Evolutionary conservation across 2,113 vertebrate species (phyloP).

Genomic region (Ameiurus melas): DNA sequence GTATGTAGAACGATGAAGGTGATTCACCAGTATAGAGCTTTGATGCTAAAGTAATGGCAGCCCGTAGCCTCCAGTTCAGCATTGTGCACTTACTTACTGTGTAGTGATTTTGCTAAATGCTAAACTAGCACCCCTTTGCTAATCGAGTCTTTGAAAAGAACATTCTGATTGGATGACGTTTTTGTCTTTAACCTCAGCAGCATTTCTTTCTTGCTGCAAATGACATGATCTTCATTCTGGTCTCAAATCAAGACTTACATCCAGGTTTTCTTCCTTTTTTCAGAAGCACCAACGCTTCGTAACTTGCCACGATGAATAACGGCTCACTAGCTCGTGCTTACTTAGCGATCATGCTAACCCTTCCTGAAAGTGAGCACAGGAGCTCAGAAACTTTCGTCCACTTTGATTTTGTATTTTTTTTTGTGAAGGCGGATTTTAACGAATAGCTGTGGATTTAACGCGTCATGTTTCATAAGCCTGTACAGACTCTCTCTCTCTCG

Average conservation of each 20-base stretch:
- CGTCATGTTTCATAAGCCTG: constrained; percentile 17
- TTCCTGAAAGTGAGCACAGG: constrained; percentile 23
- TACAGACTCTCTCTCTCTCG: neutral
- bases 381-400: neutral
- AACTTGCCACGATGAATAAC: neutral
- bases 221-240: neutral
- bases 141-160: neutral
- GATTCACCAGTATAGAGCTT: neutral
- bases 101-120: neutral
- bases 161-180: neutral
- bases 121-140: neutral
- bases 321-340: neutral
- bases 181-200: neutral
- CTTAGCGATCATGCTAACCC: constrained; percentile 3
- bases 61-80: neutral
- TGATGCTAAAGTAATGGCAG: neutral
- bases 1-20: neutral
- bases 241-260: neutral
- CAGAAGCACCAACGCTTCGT: no score
- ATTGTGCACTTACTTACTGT: no score
- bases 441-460: constrained; percentile 33
- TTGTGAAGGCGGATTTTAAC: neutral
- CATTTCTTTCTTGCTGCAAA: neutral
- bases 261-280: neutral
- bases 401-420: neutral